phyloP scores from a whole-genome alignment of 2,888 invertebrate genomes.

The Rhagophthalmus giganteus region DNA sequence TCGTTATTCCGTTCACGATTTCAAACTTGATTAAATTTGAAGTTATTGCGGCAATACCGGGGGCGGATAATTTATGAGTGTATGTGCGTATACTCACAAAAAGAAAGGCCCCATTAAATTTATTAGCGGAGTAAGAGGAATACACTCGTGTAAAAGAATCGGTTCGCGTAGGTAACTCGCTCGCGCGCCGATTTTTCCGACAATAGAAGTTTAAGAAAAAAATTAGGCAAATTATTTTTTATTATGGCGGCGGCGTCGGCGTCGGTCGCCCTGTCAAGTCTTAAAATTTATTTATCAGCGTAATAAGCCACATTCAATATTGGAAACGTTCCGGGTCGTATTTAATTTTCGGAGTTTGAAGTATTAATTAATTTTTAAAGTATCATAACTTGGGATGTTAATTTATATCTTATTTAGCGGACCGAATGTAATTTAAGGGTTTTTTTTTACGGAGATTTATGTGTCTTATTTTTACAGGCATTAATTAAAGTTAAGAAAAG shows the following conservation, averaged over 20 bases:
- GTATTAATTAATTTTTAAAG: constrained; percentile 32
- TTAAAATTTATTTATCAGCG: constrained; percentile 1
- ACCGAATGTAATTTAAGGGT: constrained; percentile 26
- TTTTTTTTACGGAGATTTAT: constrained; percentile 29
- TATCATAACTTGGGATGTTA: constrained; percentile 28
- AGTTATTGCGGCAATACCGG: constrained; percentile 43
- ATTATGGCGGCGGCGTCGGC: no score
- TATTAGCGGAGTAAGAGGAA: constrained; percentile 32
- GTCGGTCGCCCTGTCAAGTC: not conserved
- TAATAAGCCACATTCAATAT: not conserved
- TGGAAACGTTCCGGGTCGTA: constrained; percentile 17
- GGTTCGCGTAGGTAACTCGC: no score
- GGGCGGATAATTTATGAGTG: constrained; percentile 43
- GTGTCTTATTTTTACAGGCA: constrained; percentile 30
- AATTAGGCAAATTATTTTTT: no score
- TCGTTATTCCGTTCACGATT: constrained; percentile 44
- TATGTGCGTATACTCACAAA: constrained; percentile 36
- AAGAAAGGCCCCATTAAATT: constrained; percentile 37
- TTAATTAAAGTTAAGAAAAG: constrained; percentile 31
- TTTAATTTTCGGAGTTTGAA: constrained; percentile 28
- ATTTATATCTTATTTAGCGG: constrained; percentile 29
- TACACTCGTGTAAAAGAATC: constrained; percentile 15
- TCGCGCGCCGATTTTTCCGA: no score
- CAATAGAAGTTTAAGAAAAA: no score
- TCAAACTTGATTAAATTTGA: constrained; percentile 48